Evolutionary conservation across 2,797 vertebrate species (phyloP).

Genomic region (Sciaenops ocellatus): DNA sequence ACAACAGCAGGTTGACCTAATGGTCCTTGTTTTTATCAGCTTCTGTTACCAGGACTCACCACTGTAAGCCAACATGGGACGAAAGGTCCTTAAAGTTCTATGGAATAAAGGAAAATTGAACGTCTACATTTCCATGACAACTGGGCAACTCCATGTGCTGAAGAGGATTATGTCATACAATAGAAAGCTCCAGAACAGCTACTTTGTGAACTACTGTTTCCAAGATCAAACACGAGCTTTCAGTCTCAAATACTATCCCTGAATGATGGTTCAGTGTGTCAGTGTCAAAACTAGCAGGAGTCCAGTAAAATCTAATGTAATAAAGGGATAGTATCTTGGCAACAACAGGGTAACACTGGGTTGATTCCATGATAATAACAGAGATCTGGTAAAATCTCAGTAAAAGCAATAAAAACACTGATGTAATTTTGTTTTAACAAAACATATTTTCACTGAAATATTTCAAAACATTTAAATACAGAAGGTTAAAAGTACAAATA

Average conservation of each 20-base stretch:
- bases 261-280: not conserved
- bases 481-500: slow-evolving; percentile 13
- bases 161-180: not conserved
- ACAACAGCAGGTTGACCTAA: not conserved
- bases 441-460: slow-evolving; percentile 1
- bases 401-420: not conserved
- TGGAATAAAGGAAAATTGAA: not conserved
- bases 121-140: too few relatives aligned
- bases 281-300: not conserved
- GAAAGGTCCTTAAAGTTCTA: not conserved
- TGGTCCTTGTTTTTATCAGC: not conserved
- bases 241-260: not conserved
- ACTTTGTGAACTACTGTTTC: not conserved
- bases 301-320: not conserved
- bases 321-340: not conserved
- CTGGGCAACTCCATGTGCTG: not conserved
- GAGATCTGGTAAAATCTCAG: not conserved
- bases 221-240: not conserved
- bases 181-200: not conserved
- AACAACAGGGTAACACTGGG: not conserved
- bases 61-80: not conserved
- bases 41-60: not conserved
- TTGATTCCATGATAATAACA: not conserved
- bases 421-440: not conserved
- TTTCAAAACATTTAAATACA: not conserved